A percentile compares a stretch with the other conserved stretches of the same genome.
Conservation (phyloP, 2,888 invertebrate genomes). For the Dexiosoma caninum region DNA sequence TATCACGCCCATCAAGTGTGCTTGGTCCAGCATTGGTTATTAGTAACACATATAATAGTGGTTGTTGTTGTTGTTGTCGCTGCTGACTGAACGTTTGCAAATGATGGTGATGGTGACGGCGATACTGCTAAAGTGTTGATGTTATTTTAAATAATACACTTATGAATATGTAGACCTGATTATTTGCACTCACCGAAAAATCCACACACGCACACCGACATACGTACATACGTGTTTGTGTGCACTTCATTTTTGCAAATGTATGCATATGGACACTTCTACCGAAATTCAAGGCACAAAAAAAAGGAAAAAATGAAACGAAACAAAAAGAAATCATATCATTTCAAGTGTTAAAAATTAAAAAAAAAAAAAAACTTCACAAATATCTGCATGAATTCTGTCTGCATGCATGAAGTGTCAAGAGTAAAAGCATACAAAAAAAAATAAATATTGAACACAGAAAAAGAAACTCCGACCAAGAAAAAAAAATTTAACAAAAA, state of each 20-base stretch:
- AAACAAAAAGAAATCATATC: slow-evolving; percentile 62
- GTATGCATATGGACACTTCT: slow-evolving; percentile 24
- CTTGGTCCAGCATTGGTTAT: not conserved
- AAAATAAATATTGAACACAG: slow-evolving; percentile 22
- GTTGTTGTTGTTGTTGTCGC: slow-evolving; percentile 14
- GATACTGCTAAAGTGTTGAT: slow-evolving; percentile 46
- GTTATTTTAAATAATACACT: slow-evolving; percentile 48
- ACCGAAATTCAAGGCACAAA: slow-evolving; percentile 32
- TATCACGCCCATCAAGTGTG: no score
- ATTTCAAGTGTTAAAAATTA: slow-evolving; percentile 65
- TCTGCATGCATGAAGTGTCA: slow-evolving; percentile 42
- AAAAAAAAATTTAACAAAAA: not conserved
- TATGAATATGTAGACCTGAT: slow-evolving; percentile 51
- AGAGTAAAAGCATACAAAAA: slow-evolving; percentile 30
- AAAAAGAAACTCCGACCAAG: slow-evolving; percentile 11
- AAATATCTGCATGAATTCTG: slow-evolving; percentile 52
- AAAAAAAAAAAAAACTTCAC: slow-evolving; percentile 43
- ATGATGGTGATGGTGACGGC: slow-evolving; percentile 40
- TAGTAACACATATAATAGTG: slow-evolving; percentile 7
- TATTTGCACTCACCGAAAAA: slow-evolving; percentile 15
- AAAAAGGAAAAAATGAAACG: no score
- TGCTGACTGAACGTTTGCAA: not conserved
- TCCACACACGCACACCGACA: no score
- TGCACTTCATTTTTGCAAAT: slow-evolving; percentile 13
- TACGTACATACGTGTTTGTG: no score